A percentile compares a stretch with the other conserved stretches of the same genome.
phyloP scores from a whole-genome alignment of 2,113 vertebrate genomes.

The Lagopus leucura region DNA sequence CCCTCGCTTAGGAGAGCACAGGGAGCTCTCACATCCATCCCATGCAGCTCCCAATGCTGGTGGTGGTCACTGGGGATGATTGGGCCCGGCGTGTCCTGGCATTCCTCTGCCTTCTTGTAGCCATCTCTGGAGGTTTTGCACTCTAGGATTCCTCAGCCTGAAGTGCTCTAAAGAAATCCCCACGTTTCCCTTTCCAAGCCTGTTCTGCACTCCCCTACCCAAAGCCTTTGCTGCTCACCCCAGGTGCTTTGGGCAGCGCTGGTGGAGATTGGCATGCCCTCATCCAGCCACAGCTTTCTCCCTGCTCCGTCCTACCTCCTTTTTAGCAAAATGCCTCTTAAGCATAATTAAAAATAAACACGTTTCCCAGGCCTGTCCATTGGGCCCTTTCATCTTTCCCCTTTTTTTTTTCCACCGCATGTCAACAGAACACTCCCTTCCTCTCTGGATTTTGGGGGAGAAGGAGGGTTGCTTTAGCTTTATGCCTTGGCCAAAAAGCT shows the following conservation, averaged over 20 bases:
- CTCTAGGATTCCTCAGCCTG: background rate
- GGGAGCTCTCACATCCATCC: background rate
- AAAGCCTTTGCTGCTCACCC: background rate
- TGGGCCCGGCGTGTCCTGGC: background rate
- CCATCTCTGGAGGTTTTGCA: background rate
- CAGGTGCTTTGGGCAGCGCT: background rate
- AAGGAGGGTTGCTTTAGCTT: slow-evolving; percentile 1
- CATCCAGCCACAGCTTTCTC: background rate
- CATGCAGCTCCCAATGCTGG: background rate
- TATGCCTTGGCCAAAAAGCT: slow-evolving; percentile 32
- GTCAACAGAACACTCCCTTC: slow-evolving; percentile 45
- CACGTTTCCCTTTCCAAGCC: background rate
- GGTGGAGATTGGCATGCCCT: background rate
- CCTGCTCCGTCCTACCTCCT: background rate
- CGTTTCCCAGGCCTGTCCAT: slow-evolving; percentile 27
- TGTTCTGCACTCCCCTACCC: background rate
- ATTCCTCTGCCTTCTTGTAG: background rate
- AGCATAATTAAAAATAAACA: slow-evolving; percentile 36
- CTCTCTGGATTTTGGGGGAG: background rate
- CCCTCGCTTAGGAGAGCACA: background rate
- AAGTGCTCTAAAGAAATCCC: background rate
- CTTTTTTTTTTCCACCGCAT: background rate
- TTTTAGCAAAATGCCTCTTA: background rate
- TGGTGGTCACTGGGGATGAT: background rate
- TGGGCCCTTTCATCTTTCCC: slow-evolving; percentile 34